Conservation (phyloP, 2,888 invertebrate genomes). For the Augiades crinisus region DNA sequence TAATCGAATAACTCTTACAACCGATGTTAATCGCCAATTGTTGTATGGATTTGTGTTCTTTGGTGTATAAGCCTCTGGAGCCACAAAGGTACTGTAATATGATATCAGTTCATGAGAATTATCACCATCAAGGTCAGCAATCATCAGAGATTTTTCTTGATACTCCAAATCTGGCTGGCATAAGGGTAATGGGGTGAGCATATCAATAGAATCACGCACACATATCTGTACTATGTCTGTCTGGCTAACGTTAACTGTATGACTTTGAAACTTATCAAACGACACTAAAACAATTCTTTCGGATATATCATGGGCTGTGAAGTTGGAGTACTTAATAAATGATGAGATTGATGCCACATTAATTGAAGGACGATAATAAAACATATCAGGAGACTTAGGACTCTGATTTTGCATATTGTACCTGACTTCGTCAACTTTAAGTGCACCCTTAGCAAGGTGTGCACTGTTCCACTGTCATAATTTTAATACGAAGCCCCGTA, state of each 20-base stretch:
- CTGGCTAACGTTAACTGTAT: conserved; percentile 87
- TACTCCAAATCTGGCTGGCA: conserved; percentile 89
- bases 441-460: conserved; percentile 74
- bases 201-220: conserved; percentile 57
- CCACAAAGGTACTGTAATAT: conserved; percentile 85
- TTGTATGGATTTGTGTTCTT: conserved; percentile 62
- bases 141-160: conserved; percentile 87
- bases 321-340: conserved; percentile 69
- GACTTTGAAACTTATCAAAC: conserved; percentile 87
- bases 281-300: conserved; percentile 90
- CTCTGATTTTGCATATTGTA: conserved; percentile 72
- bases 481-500: conserved; percentile 89
- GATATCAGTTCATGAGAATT: conserved; percentile 89
- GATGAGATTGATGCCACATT: conserved; percentile 67
- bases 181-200: conserved; percentile 53
- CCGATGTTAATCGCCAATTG: conserved; percentile 84
- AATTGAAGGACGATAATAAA: conserved; percentile 59
- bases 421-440: conserved; percentile 63
- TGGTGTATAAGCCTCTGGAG: conserved; percentile 58
- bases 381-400: conserved; percentile 67
- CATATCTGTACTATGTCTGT: conserved; percentile 90
- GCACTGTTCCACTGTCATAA: conserved; percentile 90
- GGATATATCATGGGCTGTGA: conserved; percentile 81
- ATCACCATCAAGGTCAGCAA: conserved; percentile 89
- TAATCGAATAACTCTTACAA: conserved; percentile 85